Evolutionary conservation across 2,113 vertebrate species (phyloP).

Genomic region (Gymnogyps californianus): DNA sequence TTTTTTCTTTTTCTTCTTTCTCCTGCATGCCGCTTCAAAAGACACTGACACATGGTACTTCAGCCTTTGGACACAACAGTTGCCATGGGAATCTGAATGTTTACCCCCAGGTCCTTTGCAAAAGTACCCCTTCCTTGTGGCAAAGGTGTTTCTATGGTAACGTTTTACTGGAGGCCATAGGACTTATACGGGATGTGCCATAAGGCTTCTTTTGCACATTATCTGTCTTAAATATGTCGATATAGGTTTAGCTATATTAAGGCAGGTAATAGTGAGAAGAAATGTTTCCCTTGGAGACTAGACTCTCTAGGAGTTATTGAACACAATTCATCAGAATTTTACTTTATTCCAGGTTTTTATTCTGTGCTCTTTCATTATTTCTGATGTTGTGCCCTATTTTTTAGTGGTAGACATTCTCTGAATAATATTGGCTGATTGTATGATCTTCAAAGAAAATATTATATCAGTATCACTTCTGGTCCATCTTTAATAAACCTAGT

Average conservation of each 20-base stretch:
- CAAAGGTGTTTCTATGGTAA: constrained; percentile 72
- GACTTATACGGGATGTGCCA: constrained; percentile 39
- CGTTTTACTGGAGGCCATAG: constrained; percentile 61
- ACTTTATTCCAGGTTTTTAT: constrained; percentile 31
- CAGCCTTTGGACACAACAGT: constrained; percentile 62
- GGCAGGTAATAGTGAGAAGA: not conserved
- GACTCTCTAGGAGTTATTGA: not conserved
- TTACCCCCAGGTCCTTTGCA: constrained; percentile 56
- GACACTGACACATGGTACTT: constrained; percentile 35
- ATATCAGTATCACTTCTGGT: not conserved
- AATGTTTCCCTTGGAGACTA: not conserved
- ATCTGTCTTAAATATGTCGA: constrained; percentile 21
- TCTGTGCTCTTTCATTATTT: not conserved
- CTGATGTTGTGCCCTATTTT: not conserved
- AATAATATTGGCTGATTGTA: not conserved
- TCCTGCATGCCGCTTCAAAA: constrained; percentile 29
- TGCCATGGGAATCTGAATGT: constrained; percentile 70
- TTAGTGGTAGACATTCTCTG: not conserved
- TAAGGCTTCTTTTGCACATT: constrained; percentile 41
- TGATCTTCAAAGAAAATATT: not conserved
- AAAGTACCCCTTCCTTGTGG: constrained; percentile 58
- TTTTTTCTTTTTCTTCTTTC: constrained; percentile 30
- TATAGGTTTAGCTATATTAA: constrained; percentile 30
- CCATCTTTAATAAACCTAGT: not conserved
- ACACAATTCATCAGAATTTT: not conserved